These are phyloP conservation scores for Idaea straminata DNA, from an alignment of 2,888 invertebrate genomes.

Conservation along the genomic window DNA sequence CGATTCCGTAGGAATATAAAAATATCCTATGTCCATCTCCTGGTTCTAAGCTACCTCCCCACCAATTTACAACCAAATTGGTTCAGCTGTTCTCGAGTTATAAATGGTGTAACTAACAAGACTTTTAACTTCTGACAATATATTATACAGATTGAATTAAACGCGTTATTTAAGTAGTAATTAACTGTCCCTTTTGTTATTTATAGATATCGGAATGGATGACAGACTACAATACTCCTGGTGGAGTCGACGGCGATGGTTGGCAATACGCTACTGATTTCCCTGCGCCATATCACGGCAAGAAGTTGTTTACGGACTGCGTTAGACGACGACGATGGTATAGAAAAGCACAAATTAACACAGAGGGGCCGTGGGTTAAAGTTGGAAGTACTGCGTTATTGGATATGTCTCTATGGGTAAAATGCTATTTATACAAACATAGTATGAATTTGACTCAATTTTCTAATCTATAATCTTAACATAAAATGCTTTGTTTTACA, in stretches of 20 bases:
- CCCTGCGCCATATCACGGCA: slow-evolving; percentile 91
- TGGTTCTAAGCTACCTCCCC: too few relatives aligned
- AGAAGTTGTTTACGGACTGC: slow-evolving; percentile 93
- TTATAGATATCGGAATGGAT: slow-evolving; percentile 91
- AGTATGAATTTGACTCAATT: slow-evolving; percentile 4
- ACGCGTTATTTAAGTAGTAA: too few relatives aligned
- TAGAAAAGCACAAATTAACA: slow-evolving; percentile 89
- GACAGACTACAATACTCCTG: slow-evolving; percentile 93
- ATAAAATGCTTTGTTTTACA: slow-evolving; percentile 22
- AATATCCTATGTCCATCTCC: too few relatives aligned
- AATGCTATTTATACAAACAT: slow-evolving; percentile 1
- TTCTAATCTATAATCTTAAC: neutral
- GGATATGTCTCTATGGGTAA: slow-evolving; percentile 88
- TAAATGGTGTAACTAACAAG: too few relatives aligned
- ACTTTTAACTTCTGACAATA: too few relatives aligned
- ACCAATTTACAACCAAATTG: too few relatives aligned
- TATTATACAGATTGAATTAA: too few relatives aligned
- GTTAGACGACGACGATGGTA: slow-evolving; percentile 92
- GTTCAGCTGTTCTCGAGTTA: too few relatives aligned
- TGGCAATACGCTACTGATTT: slow-evolving; percentile 98
- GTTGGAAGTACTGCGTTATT: slow-evolving; percentile 91
- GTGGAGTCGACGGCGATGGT: slow-evolving; percentile 94
- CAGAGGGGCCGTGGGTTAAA: slow-evolving; percentile 93
- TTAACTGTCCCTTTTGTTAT: neutral
- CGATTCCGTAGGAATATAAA: too few relatives aligned